Evolutionary conservation across 1,140 invertebrate genomes (phyloP).

Genomic region (Adelges cooleyi): DNA sequence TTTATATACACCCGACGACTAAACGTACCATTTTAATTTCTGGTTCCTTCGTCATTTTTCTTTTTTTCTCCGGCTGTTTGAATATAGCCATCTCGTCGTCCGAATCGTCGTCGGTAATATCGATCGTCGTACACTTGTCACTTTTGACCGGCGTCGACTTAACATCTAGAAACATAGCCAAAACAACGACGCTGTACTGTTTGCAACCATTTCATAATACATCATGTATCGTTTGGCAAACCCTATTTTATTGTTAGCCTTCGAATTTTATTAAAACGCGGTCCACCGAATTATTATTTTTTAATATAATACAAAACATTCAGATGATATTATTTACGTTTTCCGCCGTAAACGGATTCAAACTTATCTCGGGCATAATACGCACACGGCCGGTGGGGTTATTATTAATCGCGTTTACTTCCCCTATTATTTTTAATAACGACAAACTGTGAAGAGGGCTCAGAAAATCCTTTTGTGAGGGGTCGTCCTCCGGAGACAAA

Average conservation of each 20-base stretch:
- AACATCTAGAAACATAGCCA: too few species aligned
- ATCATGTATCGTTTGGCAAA: too few species aligned
- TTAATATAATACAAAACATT: too few species aligned
- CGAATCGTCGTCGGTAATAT: neutral
- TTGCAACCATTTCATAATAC: too few species aligned
- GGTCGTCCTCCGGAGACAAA: neutral
- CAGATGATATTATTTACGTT: too few species aligned
- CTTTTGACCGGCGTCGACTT: neutral
- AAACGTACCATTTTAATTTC: too few species aligned
- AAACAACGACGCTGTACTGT: too few species aligned
- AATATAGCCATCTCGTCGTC: slow-evolving; percentile 17
- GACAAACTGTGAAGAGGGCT: slow-evolving; percentile 11
- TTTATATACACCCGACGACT: neutral
- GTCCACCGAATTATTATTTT: too few species aligned
- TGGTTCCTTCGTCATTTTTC: neutral
- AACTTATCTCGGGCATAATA: slow-evolving; percentile 1
- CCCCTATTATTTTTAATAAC: slow-evolving; percentile 17
- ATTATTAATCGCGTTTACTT: slow-evolving; percentile 27
- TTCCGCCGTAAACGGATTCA: slow-evolving; percentile 9
- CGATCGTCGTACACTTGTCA: neutral
- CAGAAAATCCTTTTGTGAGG: slow-evolving; percentile 13
- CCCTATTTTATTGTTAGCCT: too few species aligned
- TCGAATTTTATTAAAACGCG: too few species aligned
- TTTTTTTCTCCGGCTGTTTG: slow-evolving; percentile 10
- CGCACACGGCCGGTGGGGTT: neutral